Conservation (phyloP, 1,140 invertebrate species). For the Phortica variegata region DNA sequence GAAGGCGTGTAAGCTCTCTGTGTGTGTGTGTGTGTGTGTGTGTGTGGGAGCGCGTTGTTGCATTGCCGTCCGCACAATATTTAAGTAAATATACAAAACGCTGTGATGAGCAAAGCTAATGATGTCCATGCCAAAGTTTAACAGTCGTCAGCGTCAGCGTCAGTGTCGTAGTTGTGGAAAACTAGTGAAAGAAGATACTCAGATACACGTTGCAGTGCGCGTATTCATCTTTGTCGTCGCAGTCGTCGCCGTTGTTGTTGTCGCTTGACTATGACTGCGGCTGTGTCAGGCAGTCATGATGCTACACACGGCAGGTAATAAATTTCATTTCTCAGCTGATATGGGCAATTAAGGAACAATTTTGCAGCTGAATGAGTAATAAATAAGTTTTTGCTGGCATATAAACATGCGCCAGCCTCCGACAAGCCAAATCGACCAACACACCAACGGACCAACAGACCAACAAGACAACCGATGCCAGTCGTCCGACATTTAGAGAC, state of each 20-base stretch:
- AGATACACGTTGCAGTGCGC: too few species aligned
- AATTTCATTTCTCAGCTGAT: constrained; percentile 57
- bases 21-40: too few species aligned
- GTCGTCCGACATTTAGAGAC: too few species aligned
- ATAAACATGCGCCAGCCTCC: constrained; percentile 32
- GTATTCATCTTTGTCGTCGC: background rate
- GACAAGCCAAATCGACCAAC: background rate
- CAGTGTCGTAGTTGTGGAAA: background rate
- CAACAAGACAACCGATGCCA: too few species aligned
- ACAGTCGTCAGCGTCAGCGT: background rate
- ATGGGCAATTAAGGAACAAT: constrained; percentile 57
- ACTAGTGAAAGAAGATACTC: constrained; percentile 4
- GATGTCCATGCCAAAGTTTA: constrained; percentile 40
- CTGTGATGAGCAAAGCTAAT: constrained; percentile 54
- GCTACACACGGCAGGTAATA: constrained; percentile 56
- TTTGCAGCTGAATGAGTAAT: constrained; percentile 57
- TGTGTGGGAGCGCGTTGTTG: too few species aligned
- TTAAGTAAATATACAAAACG: constrained; percentile 54
- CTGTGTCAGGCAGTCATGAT: constrained; percentile 36
- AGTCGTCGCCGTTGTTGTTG: constrained; percentile 15
- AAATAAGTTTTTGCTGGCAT: constrained; percentile 54
- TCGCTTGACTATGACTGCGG: constrained; percentile 10
- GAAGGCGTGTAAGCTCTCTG: too few species aligned
- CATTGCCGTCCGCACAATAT: constrained; percentile 30
- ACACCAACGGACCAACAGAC: background rate